Conservation (phyloP, 2,113 vertebrate species). For the Silurus meridionalis region DNA sequence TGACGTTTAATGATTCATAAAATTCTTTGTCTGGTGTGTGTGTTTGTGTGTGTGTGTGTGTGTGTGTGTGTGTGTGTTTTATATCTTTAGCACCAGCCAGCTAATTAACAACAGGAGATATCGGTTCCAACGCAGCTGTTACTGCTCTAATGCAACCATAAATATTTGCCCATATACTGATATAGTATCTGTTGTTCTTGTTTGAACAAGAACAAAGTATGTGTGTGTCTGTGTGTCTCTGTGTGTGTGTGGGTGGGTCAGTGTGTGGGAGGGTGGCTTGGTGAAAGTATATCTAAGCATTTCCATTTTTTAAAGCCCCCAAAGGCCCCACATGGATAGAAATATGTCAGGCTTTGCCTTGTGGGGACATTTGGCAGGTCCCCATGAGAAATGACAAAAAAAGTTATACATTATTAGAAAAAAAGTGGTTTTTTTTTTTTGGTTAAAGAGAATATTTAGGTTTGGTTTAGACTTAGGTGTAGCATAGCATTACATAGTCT, state of each 20-base stretch:
- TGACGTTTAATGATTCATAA: slow-evolving; percentile 9
- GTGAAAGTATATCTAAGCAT: background rate
- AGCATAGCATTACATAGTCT: background rate
- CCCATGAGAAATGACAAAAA: background rate
- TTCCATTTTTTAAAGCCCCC: slow-evolving; percentile 2
- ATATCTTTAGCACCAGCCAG: slow-evolving; percentile 35
- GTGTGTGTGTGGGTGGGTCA: background rate
- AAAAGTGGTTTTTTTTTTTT: background rate
- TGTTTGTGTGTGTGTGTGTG: background rate
- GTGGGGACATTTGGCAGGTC: background rate
- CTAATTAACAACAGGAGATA: slow-evolving; percentile 48
- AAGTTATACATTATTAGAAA: background rate
- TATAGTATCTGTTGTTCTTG: slow-evolving; percentile 42
- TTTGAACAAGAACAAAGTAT: slow-evolving; percentile 30
- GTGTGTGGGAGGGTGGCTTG: background rate
- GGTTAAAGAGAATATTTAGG: background rate
- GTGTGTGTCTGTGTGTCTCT: slow-evolving; percentile 20
- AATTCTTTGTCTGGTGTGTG: background rate
- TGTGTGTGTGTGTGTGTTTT: slow-evolving; percentile 25
- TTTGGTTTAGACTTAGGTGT: background rate
- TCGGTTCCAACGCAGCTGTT: slow-evolving; percentile 34
- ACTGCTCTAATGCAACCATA: slow-evolving; percentile 42
- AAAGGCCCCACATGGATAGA: background rate
- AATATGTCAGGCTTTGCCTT: background rate
- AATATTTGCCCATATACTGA: slow-evolving; percentile 46